phyloP scores from a whole-genome alignment of 2,797 vertebrate genomes.

The Silurus lanzhouensis region DNA sequence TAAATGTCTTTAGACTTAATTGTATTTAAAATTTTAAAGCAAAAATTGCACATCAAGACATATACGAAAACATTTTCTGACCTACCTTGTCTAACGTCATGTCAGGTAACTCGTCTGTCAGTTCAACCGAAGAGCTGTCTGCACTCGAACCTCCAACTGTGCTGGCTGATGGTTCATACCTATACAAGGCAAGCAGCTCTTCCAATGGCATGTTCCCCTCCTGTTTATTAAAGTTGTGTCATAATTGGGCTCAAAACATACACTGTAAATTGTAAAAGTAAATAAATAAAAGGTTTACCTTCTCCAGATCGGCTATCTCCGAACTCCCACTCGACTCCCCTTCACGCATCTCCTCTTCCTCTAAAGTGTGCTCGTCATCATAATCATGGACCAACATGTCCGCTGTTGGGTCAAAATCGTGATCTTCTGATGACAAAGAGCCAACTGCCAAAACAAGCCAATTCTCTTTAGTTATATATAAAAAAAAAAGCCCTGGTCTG shows the following conservation, averaged over 20 bases:
- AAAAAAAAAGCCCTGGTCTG: neutral
- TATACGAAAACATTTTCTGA: conserved; percentile 7
- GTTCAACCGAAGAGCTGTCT: conserved; percentile 83
- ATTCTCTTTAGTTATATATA: neutral
- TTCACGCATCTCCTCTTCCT: conserved; percentile 89
- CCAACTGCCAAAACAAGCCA: conserved; percentile 71
- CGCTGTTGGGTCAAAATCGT: conserved; percentile 88
- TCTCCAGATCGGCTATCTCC: conserved; percentile 84
- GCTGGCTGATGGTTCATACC: conserved; percentile 80
- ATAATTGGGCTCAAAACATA: neutral
- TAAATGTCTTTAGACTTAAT: no score
- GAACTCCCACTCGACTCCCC: conserved; percentile 82
- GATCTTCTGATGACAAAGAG: conserved; percentile 87
- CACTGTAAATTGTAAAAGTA: neutral
- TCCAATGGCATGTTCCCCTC: conserved; percentile 88
- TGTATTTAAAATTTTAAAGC: no score
- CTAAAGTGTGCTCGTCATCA: conserved; percentile 86
- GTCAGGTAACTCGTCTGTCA: conserved; percentile 85
- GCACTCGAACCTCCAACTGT: conserved; percentile 75
- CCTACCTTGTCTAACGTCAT: conserved; percentile 89
- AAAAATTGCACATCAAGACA: neutral
- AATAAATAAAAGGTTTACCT: conserved; percentile 34
- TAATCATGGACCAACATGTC: conserved; percentile 90
- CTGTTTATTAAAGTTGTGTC: conserved; percentile 58
- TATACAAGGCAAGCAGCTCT: conserved; percentile 84